Conservation (phyloP, 2,888 invertebrate species). For the Boloria selene region DNA sequence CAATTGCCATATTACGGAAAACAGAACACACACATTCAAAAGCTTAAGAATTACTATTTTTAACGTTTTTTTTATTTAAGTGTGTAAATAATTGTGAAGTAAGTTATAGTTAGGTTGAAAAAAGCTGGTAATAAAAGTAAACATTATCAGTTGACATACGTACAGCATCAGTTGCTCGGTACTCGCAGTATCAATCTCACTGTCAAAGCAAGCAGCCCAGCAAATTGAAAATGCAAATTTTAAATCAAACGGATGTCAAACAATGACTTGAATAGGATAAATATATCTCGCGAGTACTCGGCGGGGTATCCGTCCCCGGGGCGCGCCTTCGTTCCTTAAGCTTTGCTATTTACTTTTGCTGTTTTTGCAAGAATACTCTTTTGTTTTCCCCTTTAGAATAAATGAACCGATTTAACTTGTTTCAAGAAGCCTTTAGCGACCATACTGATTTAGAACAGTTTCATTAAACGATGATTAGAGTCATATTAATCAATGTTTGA, state of each 20-base stretch:
- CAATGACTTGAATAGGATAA: conserved; percentile 1
- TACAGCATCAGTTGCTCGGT: no score
- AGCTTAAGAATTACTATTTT: no score
- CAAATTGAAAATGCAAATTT: conserved; percentile 6
- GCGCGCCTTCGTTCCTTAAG: background rate
- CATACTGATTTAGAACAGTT: background rate
- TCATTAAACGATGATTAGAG: background rate
- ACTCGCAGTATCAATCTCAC: background rate
- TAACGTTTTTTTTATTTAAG: no score
- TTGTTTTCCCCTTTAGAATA: conserved; percentile 11
- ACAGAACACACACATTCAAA: no score
- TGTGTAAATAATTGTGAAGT: no score
- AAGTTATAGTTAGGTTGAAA: no score
- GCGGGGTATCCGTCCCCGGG: background rate
- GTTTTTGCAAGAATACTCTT: background rate
- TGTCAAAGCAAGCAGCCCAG: background rate
- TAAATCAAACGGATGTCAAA: conserved; percentile 7
- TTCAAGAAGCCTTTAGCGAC: background rate
- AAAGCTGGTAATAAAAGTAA: no score
- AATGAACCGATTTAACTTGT: conserved; percentile 16
- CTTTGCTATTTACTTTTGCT: conserved; percentile 14
- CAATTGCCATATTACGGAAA: no score
- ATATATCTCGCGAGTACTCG: conserved; percentile 6
- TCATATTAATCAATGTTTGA: no score
- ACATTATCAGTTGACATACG: no score